Evolutionary conservation across 2,888 invertebrate genomes (phyloP), one percentile per base, ranked within the genome.

Genomic region (Romanomermis culicivorax): DNA sequence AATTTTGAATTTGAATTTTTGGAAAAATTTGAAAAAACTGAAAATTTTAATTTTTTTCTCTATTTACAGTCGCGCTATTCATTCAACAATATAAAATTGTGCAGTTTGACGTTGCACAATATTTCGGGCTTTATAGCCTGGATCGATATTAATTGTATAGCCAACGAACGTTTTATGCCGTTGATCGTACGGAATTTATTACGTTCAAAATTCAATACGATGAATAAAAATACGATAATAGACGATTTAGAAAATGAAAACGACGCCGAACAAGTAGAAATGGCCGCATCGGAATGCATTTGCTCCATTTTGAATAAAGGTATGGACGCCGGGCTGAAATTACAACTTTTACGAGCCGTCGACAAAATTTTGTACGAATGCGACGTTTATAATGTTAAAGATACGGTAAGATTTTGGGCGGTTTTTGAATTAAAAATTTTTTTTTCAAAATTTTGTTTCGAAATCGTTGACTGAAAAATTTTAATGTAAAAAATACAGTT

Each of bases 111-210:
- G n/a, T 65, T 76, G 54, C 71, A 75, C 36, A 73, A 74, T 11
- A 71, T 77, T 52, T 76, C 76, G 1, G 69, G 71, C 25, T 77
- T 72, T 62, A 70, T 77, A n/a, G 72, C 75, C 1, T 77, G 77
- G 77, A 77, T 77, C 55, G 77, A 77, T 62, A 74, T 77, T 53
- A 69, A 69, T 49, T 68, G 77, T 30, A 73, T 77, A 25, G 77
- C 76, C 47, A 77, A 77, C 61, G 74, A 76, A 53, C 68, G 71
- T 29, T 76, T 77, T 60, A 74, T 77, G 29, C 63, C 70, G 2
- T 65, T 74, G 20, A 65, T 77, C 29, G 68, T 77, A 25, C 65
- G 66, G 3, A 70, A 72, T 58, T 63, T 76, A 59, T n/a, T n/a
- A n/a, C n/a, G n/a, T n/a, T n/a, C n/a, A n/a, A n/a, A n/a, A n/a